Percentiles rank a stretch among this genome's conserved stretches.
These are phyloP conservation scores for Peromyscus maniculatus DNA, from an alignment of 2,113 vertebrate species.

Conservation along the genomic window DNA sequence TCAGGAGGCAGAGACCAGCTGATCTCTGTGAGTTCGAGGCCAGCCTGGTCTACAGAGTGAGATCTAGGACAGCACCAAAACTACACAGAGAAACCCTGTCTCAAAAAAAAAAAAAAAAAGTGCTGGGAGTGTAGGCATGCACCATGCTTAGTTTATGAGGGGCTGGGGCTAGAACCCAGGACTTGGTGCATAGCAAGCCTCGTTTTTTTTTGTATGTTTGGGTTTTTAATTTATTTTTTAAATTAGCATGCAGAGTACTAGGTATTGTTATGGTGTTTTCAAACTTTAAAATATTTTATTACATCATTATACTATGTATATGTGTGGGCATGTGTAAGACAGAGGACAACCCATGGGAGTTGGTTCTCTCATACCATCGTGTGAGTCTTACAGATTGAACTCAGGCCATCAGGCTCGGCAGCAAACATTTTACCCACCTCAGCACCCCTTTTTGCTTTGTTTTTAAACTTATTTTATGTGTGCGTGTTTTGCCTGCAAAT, in stretches of 20 bases:
- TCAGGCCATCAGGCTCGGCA: neutral
- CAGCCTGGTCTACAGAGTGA: no score
- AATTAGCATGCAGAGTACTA: neutral
- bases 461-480: neutral
- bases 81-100: no score
- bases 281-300: neutral
- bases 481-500: neutral
- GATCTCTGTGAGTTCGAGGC: no score
- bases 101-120: neutral
- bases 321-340: neutral
- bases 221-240: neutral
- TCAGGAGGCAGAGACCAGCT: no score
- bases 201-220: neutral
- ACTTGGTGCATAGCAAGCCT: neutral
- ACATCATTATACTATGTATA: neutral
- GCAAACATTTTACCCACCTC: neutral
- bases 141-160: neutral
- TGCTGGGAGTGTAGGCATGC: neutral
- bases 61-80: no score
- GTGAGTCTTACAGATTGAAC: neutral
- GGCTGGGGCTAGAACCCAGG: neutral
- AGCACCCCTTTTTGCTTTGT: neutral
- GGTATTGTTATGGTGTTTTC: neutral
- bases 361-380: neutral
- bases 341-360: neutral